Percentiles rank a stretch among this genome's conserved stretches.
Conservation (phyloP, 2,113 vertebrate genomes). For the Mustelus asterias region DNA sequence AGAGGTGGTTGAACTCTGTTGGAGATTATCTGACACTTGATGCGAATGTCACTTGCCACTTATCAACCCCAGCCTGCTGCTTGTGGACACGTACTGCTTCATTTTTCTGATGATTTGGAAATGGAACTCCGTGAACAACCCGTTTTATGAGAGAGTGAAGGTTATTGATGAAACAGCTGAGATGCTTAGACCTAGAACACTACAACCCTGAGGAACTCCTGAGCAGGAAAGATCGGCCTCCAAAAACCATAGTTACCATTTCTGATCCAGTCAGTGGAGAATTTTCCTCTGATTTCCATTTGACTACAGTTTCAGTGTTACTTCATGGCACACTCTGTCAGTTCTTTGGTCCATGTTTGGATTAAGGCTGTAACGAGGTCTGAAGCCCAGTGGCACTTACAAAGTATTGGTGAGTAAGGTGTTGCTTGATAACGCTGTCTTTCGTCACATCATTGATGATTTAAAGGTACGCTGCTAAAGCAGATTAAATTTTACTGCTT, state of each 20-base stretch:
- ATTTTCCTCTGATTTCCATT: neutral
- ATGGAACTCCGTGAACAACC: neutral
- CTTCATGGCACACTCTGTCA: neutral
- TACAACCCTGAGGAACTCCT: neutral
- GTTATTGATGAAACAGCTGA: neutral
- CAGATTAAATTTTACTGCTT: too few relatives aligned
- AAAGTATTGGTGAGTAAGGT: neutral
- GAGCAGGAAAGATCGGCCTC: neutral
- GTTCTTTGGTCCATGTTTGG: neutral
- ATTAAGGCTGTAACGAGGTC: neutral
- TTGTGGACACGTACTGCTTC: neutral
- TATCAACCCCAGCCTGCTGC: neutral
- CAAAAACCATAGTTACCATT: neutral
- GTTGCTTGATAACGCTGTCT: neutral
- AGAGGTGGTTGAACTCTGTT: neutral
- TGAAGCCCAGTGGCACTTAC: neutral
- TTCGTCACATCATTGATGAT: too few relatives aligned
- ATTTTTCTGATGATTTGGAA: neutral
- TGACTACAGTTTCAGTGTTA: neutral
- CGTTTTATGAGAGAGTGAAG: neutral
- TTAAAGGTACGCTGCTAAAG: too few relatives aligned
- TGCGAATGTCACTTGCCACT: neutral
- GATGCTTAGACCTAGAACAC: neutral
- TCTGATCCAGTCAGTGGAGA: neutral
- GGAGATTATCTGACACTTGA: neutral